These are phyloP conservation scores for Ceraclea dissimilis DNA, from an alignment of 2,888 invertebrate species.

Conservation along the genomic window DNA sequence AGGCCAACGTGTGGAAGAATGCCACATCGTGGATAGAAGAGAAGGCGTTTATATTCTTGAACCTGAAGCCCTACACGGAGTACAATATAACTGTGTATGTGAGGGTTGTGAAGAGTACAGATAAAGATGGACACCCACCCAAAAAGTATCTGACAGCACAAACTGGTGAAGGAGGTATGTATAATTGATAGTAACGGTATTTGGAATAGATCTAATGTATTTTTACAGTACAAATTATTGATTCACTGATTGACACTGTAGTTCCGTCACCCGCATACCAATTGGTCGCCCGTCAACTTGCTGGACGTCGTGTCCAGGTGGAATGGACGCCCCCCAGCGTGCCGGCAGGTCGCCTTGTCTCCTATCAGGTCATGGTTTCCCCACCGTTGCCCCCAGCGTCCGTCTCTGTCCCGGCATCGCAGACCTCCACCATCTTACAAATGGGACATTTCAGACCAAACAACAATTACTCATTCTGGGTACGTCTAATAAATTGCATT, in stretches of 20 bases:
- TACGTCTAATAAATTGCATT: constrained; percentile 34
- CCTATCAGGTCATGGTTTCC: constrained; percentile 58
- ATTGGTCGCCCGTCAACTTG: constrained; percentile 55
- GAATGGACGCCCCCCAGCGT: constrained; percentile 60
- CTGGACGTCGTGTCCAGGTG: constrained; percentile 56
- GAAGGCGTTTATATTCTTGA: constrained; percentile 52
- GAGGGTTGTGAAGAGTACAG: constrained; percentile 47
- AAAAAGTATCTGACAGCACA: constrained; percentile 52
- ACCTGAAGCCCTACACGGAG: constrained; percentile 60
- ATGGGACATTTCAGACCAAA: constrained; percentile 46
- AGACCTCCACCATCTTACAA: constrained; percentile 48
- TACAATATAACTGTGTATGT: constrained; percentile 78
- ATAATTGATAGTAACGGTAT: constrained; percentile 6
- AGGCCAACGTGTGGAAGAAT: constrained; percentile 51
- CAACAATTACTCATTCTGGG: constrained; percentile 64
- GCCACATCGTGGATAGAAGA: constrained; percentile 54
- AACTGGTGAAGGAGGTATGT: constrained; percentile 59
- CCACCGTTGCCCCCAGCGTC: constrained; percentile 55
- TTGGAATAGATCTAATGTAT: background rate
- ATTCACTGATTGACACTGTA: constrained; percentile 30
- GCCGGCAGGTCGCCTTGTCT: constrained; percentile 55
- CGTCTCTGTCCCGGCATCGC: constrained; percentile 38
- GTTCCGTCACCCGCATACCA: constrained; percentile 63
- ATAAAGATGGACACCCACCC: constrained; percentile 51
- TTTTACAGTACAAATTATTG: background rate